Percentiles rank a stretch among this genome's conserved stretches.
phyloP scores from a whole-genome alignment of 2,797 vertebrate species.

The Rhinoraja longicauda region DNA sequence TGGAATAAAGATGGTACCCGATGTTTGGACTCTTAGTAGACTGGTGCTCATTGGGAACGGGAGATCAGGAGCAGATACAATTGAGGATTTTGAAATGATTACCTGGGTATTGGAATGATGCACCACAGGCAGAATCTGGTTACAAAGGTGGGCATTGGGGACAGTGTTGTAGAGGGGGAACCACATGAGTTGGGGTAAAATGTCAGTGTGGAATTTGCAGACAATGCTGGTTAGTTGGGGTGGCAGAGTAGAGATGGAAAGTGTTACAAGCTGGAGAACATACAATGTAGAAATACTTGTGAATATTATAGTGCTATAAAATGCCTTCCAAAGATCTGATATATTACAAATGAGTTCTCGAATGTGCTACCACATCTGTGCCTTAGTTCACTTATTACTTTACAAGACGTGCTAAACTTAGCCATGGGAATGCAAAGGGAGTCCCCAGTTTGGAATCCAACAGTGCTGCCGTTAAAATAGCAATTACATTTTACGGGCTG shows the following conservation, averaged over 20 bases:
- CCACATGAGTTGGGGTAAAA: background rate
- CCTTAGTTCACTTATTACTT: background rate
- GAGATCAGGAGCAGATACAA: background rate
- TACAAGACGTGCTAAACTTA: background rate
- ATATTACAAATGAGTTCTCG: too few species aligned
- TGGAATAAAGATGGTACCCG: background rate
- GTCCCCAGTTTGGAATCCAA: background rate
- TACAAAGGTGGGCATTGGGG: background rate
- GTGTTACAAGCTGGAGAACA: too few species aligned
- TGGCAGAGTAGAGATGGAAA: too few species aligned
- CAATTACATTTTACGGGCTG: background rate
- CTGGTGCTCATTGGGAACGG: background rate
- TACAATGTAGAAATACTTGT: background rate
- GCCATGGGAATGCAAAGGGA: background rate
- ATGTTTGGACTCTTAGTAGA: background rate
- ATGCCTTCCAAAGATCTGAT: too few species aligned
- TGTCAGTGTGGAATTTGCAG: background rate
- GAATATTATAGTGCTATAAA: background rate
- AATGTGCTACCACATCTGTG: too few species aligned
- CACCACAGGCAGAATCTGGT: background rate
- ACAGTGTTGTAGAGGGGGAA: background rate
- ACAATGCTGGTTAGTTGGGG: background rate
- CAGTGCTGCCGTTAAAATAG: background rate
- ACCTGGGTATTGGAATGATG: background rate
- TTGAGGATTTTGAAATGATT: background rate